Percentiles rank a stretch among this genome's conserved stretches.
These are phyloP conservation scores for Acromyrmex echinatior DNA, from an alignment of 1,140 invertebrate species.

Conservation along the genomic window DNA sequence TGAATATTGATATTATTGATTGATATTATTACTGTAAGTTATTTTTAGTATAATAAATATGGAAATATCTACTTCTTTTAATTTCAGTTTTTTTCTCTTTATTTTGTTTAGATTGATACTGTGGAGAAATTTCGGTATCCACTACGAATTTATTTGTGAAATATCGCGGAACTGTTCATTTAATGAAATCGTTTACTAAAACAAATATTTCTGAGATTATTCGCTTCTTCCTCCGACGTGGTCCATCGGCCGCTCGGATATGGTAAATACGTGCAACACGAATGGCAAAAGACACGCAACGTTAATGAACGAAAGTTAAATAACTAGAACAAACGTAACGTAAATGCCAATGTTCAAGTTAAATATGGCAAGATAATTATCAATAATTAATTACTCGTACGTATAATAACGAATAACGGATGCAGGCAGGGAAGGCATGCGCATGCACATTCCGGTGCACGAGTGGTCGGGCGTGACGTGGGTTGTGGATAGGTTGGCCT, in stretches of 20 bases:
- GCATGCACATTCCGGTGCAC: conserved; percentile 85
- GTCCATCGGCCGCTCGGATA: conserved; percentile 63
- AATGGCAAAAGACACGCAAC: conserved; percentile 79
- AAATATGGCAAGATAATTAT: conserved; percentile 75
- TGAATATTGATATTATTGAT: neutral
- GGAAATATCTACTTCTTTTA: neutral
- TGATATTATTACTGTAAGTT: neutral
- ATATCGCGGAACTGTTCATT: neutral
- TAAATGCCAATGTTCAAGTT: conserved; percentile 66
- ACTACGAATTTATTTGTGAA: neutral
- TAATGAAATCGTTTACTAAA: neutral
- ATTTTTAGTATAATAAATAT: neutral
- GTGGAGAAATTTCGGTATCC: conserved; percentile 28
- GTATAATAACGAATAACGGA: conserved; percentile 76
- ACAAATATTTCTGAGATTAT: neutral
- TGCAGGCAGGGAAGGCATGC: conserved; percentile 83
- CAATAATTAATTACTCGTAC: conserved; percentile 73
- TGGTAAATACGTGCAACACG: conserved; percentile 83
- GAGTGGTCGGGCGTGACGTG: conserved; percentile 80
- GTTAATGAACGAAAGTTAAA: conserved; percentile 69
- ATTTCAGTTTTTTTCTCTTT: neutral
- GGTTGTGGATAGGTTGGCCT: conserved; percentile 78
- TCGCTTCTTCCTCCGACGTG: conserved; percentile 52
- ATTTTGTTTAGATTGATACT: neutral
- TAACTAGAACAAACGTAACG: conserved; percentile 62